phyloP scores from a whole-genome alignment of 1,140 invertebrate species.

The Andricus grossulariae region DNA sequence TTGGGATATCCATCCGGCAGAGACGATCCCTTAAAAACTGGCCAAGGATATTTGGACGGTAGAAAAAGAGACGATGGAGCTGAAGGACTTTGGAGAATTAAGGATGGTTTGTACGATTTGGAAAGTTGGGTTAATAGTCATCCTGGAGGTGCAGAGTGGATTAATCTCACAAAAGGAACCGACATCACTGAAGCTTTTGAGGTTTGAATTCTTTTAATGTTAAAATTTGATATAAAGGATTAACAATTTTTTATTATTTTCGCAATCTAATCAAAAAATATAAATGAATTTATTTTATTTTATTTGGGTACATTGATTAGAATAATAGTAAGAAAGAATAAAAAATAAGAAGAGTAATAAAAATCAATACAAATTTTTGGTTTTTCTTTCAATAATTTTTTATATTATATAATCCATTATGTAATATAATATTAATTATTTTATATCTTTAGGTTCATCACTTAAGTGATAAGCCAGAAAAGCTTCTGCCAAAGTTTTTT shows the following conservation, averaged over 20 bases:
- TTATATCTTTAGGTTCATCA: constrained; percentile 75
- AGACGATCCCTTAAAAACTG: constrained; percentile 49
- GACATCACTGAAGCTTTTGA: constrained; percentile 89
- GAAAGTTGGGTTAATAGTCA: constrained; percentile 81
- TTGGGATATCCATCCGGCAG: constrained; percentile 51
- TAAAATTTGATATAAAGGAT: no score
- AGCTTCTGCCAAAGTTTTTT: constrained; percentile 79
- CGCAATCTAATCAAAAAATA: no score
- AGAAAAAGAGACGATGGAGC: constrained; percentile 84
- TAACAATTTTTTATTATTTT: no score
- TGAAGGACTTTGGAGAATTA: constrained; percentile 86
- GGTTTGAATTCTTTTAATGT: constrained; percentile 47
- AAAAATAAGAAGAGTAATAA: no score
- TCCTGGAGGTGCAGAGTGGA: constrained; percentile 87
- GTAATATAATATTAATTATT: constrained; percentile 24
- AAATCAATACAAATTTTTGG: no score
- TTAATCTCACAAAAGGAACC: constrained; percentile 82
- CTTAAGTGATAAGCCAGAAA: constrained; percentile 74
- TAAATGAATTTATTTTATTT: no score
- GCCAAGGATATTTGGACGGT: constrained; percentile 74
- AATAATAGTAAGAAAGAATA: no score
- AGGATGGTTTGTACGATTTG: constrained; percentile 86
- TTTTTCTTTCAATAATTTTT: no score
- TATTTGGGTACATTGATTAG: no score
- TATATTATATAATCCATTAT: no score